Conservation (phyloP, 2,113 vertebrate species). For the Sinocyclocheilus anshuiensis region DNA sequence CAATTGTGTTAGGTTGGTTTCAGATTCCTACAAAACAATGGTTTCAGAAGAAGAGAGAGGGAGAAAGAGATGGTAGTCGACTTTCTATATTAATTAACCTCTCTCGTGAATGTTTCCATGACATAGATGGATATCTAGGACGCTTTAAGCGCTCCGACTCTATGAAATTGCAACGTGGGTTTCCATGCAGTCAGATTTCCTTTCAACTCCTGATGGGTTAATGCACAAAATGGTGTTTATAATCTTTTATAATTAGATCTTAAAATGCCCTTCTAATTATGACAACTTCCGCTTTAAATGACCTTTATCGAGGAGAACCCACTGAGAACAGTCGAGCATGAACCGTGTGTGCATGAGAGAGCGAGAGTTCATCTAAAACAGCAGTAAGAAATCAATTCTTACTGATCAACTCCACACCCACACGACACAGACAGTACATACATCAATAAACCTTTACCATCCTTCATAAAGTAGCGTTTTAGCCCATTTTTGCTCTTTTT, state of each 20-base stretch:
- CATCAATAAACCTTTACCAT: constrained; percentile 30
- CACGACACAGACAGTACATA: constrained; percentile 9
- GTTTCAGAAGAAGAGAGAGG: constrained; percentile 72
- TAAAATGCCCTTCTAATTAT: constrained; percentile 79
- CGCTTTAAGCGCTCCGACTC: constrained; percentile 87
- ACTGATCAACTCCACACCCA: constrained; percentile 26
- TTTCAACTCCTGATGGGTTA: constrained; percentile 71
- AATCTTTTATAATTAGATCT: constrained; percentile 75
- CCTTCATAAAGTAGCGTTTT: neutral
- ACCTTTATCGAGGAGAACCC: constrained; percentile 64
- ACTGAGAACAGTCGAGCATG: neutral
- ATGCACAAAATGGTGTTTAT: constrained; percentile 74
- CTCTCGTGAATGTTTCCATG: constrained; percentile 89
- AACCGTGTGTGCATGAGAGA: neutral
- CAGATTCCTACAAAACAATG: constrained; percentile 95
- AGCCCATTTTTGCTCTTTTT: neutral
- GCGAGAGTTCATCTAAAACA: constrained; percentile 29
- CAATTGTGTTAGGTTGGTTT: constrained; percentile 94
- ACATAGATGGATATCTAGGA: constrained; percentile 84
- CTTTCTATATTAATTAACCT: constrained; percentile 96
- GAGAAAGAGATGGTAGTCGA: constrained; percentile 67
- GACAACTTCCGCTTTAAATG: constrained; percentile 74
- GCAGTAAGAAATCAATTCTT: constrained; percentile 34
- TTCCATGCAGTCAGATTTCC: constrained; percentile 89
- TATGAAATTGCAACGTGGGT: constrained; percentile 72